Percentiles rank a stretch among this genome's conserved stretches.
Evolutionary conservation across 2,888 invertebrate genomes (phyloP).

Genomic region (Andricus curvator): DNA sequence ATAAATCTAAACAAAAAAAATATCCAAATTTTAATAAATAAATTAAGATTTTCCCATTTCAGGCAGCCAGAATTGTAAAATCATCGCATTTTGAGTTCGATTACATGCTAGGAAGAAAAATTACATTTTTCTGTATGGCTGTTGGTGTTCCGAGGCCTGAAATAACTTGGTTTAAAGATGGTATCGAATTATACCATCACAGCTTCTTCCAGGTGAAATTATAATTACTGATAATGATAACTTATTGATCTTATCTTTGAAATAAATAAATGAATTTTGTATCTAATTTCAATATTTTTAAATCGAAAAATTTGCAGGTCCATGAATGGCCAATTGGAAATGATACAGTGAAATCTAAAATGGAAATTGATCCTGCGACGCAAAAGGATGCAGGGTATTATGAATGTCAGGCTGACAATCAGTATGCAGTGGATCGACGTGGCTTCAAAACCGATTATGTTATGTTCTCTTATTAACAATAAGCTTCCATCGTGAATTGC

Average conservation of each 20-base stretch:
- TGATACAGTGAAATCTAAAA: constrained; percentile 85
- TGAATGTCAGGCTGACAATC: constrained; percentile 87
- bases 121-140: constrained; percentile 88
- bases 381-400: constrained; percentile 87
- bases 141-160: constrained; percentile 85
- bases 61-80: constrained; percentile 86
- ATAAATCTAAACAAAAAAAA: background rate
- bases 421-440: constrained; percentile 84
- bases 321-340: constrained; percentile 85
- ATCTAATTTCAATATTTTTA: background rate
- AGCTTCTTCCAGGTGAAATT: constrained; percentile 83
- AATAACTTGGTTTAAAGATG: constrained; percentile 89
- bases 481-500: constrained; percentile 45
- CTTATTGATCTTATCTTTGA: background rate
- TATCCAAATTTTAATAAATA: background rate
- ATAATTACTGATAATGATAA: background rate
- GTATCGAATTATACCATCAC: constrained; percentile 86
- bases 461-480: constrained; percentile 79
- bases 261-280: background rate
- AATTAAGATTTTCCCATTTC: constrained; percentile 57
- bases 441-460: constrained; percentile 85
- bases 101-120: constrained; percentile 87
- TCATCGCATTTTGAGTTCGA: constrained; percentile 87
- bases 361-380: constrained; percentile 87
- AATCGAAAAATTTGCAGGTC: constrained; percentile 74